Evolutionary conservation across 2,888 invertebrate species (phyloP).

Genomic region (Tipula lateralis): DNA sequence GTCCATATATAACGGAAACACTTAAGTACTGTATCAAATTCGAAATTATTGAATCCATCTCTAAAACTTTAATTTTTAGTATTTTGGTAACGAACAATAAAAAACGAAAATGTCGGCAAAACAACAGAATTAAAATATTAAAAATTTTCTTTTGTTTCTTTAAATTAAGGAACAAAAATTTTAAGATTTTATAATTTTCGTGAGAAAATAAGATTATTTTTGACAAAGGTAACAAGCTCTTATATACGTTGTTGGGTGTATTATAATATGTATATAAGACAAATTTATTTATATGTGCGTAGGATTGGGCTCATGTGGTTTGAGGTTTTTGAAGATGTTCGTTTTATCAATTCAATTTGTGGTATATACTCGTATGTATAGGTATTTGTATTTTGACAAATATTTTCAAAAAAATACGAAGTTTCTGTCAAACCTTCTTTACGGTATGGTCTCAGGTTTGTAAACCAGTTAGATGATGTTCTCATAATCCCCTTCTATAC

Average conservation of each 20-base stretch:
- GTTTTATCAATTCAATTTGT: neutral
- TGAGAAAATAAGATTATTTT: conserved; percentile 11
- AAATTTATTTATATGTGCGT: neutral
- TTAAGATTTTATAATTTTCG: neutral
- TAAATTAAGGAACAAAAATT: neutral
- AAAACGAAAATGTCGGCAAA: neutral
- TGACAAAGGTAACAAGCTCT: neutral
- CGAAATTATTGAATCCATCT: neutral
- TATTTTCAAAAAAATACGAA: neutral
- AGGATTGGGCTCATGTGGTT: neutral
- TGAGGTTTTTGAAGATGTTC: neutral
- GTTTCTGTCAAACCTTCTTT: neutral
- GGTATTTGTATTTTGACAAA: neutral
- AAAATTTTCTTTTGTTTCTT: neutral
- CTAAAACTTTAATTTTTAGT: neutral
- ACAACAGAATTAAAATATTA: conserved; percentile 5
- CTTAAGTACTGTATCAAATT: neutral
- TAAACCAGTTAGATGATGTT: neutral
- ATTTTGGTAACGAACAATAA: neutral
- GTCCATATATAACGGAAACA: neutral
- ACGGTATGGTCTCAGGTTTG: neutral
- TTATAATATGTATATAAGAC: neutral
- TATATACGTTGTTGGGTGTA: neutral
- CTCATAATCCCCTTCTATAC: too few species aligned
- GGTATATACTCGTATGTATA: too few species aligned